These are phyloP conservation scores for Idaea biselata DNA, from an alignment of 2,888 invertebrate genomes.

Conservation along the genomic window DNA sequence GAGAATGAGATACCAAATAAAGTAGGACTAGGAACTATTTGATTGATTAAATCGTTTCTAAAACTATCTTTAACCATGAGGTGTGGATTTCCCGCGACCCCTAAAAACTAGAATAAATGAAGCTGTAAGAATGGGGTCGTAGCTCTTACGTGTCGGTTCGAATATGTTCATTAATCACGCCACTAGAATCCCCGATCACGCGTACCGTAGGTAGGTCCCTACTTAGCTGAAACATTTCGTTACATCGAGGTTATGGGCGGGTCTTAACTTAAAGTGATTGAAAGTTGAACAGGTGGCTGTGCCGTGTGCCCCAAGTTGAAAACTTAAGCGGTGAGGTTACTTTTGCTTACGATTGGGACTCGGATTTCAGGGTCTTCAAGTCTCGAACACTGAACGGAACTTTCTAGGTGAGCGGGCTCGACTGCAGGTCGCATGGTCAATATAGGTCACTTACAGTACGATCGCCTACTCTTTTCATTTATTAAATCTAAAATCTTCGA, in stretches of 20 bases:
- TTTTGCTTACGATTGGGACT: too few relatives aligned
- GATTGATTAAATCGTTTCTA: neutral
- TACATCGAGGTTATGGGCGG: slow-evolving; percentile 8
- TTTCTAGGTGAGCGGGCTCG: too few relatives aligned
- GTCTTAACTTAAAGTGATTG: slow-evolving; percentile 27
- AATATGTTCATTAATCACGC: slow-evolving; percentile 3
- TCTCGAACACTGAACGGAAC: too few relatives aligned
- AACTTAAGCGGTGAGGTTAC: neutral
- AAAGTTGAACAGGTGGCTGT: slow-evolving; percentile 3
- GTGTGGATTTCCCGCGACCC: neutral
- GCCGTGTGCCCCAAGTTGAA: neutral
- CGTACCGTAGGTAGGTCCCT: slow-evolving; percentile 13
- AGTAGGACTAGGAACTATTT: neutral
- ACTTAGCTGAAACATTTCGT: neutral
- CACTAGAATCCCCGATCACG: slow-evolving; percentile 30
- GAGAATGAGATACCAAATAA: too few relatives aligned
- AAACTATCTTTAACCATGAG: neutral
- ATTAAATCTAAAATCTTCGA: too few relatives aligned
- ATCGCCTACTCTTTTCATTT: too few relatives aligned
- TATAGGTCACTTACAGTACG: too few relatives aligned
- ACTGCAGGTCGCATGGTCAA: too few relatives aligned
- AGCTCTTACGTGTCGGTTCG: neutral
- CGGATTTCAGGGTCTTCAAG: too few relatives aligned
- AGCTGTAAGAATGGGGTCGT: neutral
- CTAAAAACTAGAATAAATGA: neutral